Evolutionary conservation across 2,113 vertebrate genomes (phyloP), one percentile per base, ranked within the genome.

Genomic region (Perca flavescens): DNA sequence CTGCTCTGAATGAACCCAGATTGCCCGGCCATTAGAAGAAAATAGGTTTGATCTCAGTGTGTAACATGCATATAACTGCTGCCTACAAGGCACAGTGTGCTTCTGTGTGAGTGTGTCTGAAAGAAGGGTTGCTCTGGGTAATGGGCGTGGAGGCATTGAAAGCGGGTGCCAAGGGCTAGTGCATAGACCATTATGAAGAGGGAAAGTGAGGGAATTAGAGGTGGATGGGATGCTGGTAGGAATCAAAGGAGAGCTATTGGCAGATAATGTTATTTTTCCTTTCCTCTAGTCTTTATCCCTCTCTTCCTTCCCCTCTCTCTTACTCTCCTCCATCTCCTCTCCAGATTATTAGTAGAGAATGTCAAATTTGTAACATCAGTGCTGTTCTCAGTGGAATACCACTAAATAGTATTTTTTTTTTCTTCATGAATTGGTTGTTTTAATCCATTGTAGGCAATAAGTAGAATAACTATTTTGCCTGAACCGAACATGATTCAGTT

Each of bases 1-100:
- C 60, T 86, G 64, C 43, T 79, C 61, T 86, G 77, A 86, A 89
- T 86, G 57, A 64, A 63, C 61, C 69, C 74, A 85, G 71, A 83
- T 89, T 87, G 68, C 56, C 50, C 74, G 54, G 49, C 72, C 62
- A 80, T 86, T 82, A 86, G 50, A 68, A 22, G 50, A 67, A 87
- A 88, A 90, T 78, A 50, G 71, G 47, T 79, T 85, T 81, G 62
- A 88, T 69, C 80, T 86, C 40, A 36, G 54, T 77, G 52, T 81
- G 66, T 36, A 77, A 70, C 67, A 65, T 79, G 67, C 65, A 87
- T 84, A 58, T 79, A 73, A 85, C 67, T 52, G 64, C 70, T 79
- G 70, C 79, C 76, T 76, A 70, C 54, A 76, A 83, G 61, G 80
- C 72, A 61, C 76, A 77, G 54, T 85, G 46, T 87, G 85, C 54